Conservation (phyloP, 2,113 vertebrate species). For the Noctilio leporinus region DNA sequence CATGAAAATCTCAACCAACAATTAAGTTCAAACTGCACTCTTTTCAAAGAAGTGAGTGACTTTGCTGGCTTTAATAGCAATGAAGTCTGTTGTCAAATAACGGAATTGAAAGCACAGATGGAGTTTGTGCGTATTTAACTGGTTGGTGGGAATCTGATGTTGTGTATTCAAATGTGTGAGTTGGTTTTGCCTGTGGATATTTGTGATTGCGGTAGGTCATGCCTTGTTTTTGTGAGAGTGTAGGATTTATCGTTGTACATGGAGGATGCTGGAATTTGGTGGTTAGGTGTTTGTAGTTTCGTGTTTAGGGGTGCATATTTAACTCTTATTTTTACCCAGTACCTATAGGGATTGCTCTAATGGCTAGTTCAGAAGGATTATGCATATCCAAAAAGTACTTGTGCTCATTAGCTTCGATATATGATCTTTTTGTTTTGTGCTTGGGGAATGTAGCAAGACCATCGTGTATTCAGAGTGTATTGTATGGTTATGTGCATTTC, state of each 20-base stretch:
- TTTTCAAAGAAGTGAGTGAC: neutral
- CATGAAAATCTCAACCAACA: neutral
- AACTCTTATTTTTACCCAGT: too few species aligned
- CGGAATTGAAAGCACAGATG: neutral
- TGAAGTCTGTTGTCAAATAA: neutral
- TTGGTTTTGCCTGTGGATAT: neutral
- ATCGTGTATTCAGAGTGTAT: neutral
- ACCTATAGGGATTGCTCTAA: neutral
- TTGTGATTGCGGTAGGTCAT: neutral
- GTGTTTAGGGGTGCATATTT: neutral
- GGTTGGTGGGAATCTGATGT: neutral
- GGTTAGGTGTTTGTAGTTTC: neutral
- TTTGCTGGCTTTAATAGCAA: neutral
- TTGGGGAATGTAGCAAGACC: neutral
- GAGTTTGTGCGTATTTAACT: neutral
- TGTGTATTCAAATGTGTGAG: neutral
- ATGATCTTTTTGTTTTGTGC: neutral
- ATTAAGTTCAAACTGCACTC: too few species aligned
- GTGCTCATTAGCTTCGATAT: neutral
- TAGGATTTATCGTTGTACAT: neutral
- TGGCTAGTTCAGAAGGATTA: neutral
- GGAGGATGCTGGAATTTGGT: neutral
- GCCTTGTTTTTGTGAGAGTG: neutral
- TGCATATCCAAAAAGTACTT: neutral
- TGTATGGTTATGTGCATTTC: neutral